A percentile compares a stretch with the other conserved stretches of the same genome.
Conservation (phyloP, 1,140 invertebrate genomes). For the Plutomurus gul region DNA sequence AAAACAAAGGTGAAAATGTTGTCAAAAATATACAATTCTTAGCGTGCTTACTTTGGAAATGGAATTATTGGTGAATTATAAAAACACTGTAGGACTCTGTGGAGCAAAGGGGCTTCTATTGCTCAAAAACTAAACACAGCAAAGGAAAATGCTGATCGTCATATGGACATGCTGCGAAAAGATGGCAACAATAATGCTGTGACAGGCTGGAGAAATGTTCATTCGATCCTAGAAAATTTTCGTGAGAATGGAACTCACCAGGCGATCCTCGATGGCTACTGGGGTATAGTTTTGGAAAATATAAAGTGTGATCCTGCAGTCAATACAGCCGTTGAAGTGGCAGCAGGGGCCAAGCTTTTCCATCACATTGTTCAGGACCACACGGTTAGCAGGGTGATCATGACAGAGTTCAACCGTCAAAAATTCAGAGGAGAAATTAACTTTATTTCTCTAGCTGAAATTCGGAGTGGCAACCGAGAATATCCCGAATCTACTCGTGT, state of each 20-base stretch:
- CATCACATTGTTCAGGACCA: constrained; percentile 39
- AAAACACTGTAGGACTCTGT: too few species aligned
- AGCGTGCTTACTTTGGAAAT: too few species aligned
- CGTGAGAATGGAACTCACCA: background rate
- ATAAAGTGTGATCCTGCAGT: constrained; percentile 22
- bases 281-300: constrained; percentile 33
- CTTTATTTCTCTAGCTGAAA: constrained; percentile 33
- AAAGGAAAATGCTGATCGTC: background rate
- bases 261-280: constrained; percentile 5
- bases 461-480: background rate
- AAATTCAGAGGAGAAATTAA: constrained; percentile 33
- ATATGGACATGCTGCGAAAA: background rate
- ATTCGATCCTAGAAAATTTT: background rate
- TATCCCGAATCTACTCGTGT: background rate
- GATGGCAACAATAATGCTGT: background rate
- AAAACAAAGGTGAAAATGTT: background rate
- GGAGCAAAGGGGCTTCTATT: too few species aligned
- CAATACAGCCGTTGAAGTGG: constrained; percentile 34
- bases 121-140: background rate
- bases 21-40: background rate
- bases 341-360: constrained; percentile 26
- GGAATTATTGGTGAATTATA: too few species aligned
- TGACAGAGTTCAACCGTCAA: constrained; percentile 35
- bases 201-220: background rate
- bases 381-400: background rate